Percentiles rank a stretch among this genome's conserved stretches.
Evolutionary conservation across 2,888 invertebrate genomes (phyloP).

Genomic region (Byasa hedistus): DNA sequence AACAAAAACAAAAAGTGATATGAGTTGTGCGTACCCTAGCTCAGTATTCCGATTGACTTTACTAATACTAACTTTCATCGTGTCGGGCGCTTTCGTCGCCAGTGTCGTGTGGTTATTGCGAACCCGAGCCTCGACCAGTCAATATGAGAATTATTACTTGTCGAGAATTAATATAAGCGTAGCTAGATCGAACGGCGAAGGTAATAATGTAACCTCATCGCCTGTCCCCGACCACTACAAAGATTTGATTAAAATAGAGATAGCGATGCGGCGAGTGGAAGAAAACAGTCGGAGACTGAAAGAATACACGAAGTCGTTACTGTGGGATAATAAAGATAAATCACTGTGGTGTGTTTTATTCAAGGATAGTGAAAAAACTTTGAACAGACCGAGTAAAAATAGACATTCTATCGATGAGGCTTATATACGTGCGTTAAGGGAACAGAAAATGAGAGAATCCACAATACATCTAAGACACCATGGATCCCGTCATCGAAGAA

Average conservation of each 20-base stretch:
- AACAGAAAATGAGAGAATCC: slow-evolving; percentile 69
- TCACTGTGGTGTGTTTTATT: slow-evolving; percentile 77
- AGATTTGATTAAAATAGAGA: slow-evolving; percentile 77
- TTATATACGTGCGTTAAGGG: slow-evolving; percentile 62
- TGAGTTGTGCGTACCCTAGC: slow-evolving; percentile 75
- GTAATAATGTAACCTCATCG: slow-evolving; percentile 56
- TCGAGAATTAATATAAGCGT: slow-evolving; percentile 78
- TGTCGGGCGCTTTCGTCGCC: slow-evolving; percentile 70
- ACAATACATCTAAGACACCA: slow-evolving; percentile 73
- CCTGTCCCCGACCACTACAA: slow-evolving; percentile 71
- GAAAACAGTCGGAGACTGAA: slow-evolving; percentile 74
- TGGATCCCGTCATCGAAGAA: slow-evolving; percentile 66
- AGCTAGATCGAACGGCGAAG: slow-evolving; percentile 53
- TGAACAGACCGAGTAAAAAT: slow-evolving; percentile 54
- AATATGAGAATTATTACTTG: slow-evolving; percentile 79
- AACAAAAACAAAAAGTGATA: slow-evolving; percentile 78
- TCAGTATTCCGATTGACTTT: slow-evolving; percentile 72
- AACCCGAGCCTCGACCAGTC: slow-evolving; percentile 60
- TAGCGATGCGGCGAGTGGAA: slow-evolving; percentile 76
- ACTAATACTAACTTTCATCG: slow-evolving; percentile 68
- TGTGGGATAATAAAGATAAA: slow-evolving; percentile 77
- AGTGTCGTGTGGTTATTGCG: slow-evolving; percentile 75
- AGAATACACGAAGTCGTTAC: slow-evolving; percentile 73
- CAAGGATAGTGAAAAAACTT: slow-evolving; percentile 64
- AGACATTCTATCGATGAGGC: slow-evolving; percentile 62